Evolutionary conservation across 2,113 vertebrate genomes (phyloP).

Genomic region (Tamias sibiricus): DNA sequence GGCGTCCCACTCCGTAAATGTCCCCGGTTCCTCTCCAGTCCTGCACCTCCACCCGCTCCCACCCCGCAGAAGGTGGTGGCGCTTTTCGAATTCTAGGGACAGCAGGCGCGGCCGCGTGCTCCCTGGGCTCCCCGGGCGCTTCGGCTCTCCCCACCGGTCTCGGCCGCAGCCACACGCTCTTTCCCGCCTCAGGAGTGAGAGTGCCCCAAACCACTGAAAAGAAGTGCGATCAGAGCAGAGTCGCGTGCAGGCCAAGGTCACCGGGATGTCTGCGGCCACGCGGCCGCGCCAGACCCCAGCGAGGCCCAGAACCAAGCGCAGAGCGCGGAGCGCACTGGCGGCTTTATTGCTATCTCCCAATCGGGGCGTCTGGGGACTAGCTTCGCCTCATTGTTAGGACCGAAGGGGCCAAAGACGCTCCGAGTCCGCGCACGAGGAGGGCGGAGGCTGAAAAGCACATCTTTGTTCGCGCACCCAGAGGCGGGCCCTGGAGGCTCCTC

Average conservation of each 20-base stretch:
- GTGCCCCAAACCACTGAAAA: neutral
- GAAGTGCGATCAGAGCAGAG: fast-evolving
- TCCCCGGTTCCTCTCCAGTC: no score
- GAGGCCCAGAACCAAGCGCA: neutral
- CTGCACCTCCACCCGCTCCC: fast-evolving
- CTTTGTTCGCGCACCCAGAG: neutral
- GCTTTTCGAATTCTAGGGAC: neutral
- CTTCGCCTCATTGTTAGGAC: neutral
- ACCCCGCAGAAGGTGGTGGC: neutral
- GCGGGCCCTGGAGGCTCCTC: neutral
- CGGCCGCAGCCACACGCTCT: neutral
- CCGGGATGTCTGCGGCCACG: fast-evolving
- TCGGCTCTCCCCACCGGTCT: neutral
- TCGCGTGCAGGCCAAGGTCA: neutral
- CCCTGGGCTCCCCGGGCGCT: neutral
- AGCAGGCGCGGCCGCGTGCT: fast-evolving
- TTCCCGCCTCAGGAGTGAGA: neutral
- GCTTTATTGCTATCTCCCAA: fast-evolving
- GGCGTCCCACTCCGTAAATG: fast-evolving
- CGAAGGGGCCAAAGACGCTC: neutral
- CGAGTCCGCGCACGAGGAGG: neutral
- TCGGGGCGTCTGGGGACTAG: neutral
- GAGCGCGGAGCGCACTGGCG: fast-evolving
- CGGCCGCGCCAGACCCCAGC: neutral
- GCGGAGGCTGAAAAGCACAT: neutral